Evolutionary conservation across 2,113 vertebrate species (phyloP).

Genomic region (Nothobranchius furzeri): DNA sequence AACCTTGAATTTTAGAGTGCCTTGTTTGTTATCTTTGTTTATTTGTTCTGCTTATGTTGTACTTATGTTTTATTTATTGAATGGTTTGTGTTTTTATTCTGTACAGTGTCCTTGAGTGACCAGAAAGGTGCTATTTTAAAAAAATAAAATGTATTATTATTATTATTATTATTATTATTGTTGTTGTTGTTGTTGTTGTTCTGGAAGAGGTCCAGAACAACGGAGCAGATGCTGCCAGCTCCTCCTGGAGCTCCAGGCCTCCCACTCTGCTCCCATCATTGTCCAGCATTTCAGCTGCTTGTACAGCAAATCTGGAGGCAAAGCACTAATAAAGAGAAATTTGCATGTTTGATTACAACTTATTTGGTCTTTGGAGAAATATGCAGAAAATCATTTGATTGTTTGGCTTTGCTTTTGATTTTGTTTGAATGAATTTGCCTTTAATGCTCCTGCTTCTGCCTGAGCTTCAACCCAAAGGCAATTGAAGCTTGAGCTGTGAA

Average conservation of each 20-base stretch:
- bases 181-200: too few species aligned
- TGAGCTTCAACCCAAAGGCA: conserved; percentile 39
- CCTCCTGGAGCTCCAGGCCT: conserved; percentile 40
- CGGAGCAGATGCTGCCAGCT: conserved; percentile 59
- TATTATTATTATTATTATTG: too few species aligned
- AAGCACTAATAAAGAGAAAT: conserved; percentile 21
- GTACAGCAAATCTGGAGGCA: conserved; percentile 27
- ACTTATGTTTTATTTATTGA: too few species aligned
- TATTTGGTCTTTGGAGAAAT: conserved; percentile 40
- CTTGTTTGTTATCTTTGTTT: too few species aligned
- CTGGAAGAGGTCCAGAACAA: conserved; percentile 55
- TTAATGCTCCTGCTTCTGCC: conserved; percentile 28
- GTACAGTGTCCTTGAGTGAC: too few species aligned
- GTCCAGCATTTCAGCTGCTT: conserved; percentile 26
- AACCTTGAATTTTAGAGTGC: too few species aligned
- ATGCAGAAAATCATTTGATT: background rate
- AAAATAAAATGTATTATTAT: too few species aligned
- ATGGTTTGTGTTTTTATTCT: too few species aligned
- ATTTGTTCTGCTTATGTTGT: too few species aligned
- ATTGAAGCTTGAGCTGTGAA: conserved; percentile 43
- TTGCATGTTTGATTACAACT: conserved; percentile 40
- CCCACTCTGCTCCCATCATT: conserved; percentile 36
- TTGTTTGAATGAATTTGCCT: conserved; percentile 27
- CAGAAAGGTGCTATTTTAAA: too few species aligned
- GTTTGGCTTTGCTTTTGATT: conserved; percentile 8